Evolutionary conservation across 2,797 vertebrate genomes (phyloP).

Genomic region (Chiroxiphia lanceolata): DNA sequence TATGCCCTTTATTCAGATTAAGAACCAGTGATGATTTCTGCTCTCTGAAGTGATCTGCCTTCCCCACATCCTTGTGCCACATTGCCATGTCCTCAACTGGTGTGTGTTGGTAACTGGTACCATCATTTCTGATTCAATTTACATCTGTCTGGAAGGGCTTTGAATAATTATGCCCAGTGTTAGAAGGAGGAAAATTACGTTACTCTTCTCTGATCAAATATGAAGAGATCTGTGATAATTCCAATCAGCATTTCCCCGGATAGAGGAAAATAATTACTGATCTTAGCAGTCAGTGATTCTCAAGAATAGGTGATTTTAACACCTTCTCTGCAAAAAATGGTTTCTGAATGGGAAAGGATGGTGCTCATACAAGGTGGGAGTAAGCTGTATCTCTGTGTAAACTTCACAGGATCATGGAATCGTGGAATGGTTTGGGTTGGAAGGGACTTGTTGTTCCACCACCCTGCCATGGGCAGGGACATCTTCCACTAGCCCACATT

Average conservation of each 20-base stretch:
- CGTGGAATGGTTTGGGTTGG: background rate
- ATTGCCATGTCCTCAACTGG: background rate
- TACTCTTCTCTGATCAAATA: background rate
- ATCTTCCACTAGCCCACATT: background rate
- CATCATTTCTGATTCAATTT: background rate
- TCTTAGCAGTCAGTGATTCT: background rate
- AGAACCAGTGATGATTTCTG: too few relatives aligned
- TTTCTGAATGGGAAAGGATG: background rate
- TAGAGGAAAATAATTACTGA: background rate
- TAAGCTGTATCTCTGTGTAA: background rate
- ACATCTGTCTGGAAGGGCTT: background rate
- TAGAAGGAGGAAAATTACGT: background rate
- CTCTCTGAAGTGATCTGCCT: background rate
- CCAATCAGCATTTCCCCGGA: background rate
- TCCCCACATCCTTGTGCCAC: background rate
- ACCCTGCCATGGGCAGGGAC: background rate
- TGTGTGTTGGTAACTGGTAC: background rate
- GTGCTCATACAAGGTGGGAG: background rate
- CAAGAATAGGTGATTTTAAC: background rate
- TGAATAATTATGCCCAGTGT: background rate
- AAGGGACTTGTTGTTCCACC: accelerated
- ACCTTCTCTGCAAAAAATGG: background rate
- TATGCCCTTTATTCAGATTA: background rate
- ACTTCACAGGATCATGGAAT: background rate
- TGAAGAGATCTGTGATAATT: background rate